These are phyloP conservation scores for Acrossocheilus fasciatus DNA, from an alignment of 2,797 vertebrate species.

Conservation along the genomic window DNA sequence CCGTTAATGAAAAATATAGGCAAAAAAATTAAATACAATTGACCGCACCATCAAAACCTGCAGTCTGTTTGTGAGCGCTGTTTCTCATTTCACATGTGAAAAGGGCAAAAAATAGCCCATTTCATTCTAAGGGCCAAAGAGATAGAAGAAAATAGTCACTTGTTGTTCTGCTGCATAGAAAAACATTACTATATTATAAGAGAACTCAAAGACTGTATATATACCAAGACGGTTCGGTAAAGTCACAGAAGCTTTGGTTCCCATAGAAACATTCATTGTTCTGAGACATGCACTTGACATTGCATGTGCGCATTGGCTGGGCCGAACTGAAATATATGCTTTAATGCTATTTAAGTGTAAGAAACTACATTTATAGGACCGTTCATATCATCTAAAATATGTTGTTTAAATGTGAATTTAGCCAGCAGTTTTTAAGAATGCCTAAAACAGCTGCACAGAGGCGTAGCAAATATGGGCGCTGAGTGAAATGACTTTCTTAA, in stretches of 20 bases:
- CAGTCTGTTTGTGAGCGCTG: neutral
- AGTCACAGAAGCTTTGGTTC: neutral
- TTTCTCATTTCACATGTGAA: constrained; percentile 12
- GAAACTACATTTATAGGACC: neutral
- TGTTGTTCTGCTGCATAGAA: neutral
- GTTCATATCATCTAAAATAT: neutral
- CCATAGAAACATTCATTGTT: neutral
- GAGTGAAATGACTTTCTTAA: neutral
- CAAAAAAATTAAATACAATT: neutral
- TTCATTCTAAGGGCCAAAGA: neutral
- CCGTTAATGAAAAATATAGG: neutral
- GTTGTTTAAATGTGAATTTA: neutral
- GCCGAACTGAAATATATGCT: neutral
- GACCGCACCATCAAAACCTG: neutral
- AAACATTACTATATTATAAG: neutral
- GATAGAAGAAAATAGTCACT: neutral
- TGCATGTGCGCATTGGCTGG: neutral
- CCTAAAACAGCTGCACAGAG: neutral
- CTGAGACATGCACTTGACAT: neutral
- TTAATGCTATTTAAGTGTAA: neutral
- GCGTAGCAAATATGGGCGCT: neutral
- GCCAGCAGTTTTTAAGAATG: neutral
- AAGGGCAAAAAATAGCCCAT: neutral
- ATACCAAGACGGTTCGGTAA: neutral
- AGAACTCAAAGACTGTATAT: neutral